Evolutionary conservation across 1,140 invertebrate genomes (phyloP), one percentile per base, ranked within the genome.

Genomic region (Holotrichia oblita): DNA sequence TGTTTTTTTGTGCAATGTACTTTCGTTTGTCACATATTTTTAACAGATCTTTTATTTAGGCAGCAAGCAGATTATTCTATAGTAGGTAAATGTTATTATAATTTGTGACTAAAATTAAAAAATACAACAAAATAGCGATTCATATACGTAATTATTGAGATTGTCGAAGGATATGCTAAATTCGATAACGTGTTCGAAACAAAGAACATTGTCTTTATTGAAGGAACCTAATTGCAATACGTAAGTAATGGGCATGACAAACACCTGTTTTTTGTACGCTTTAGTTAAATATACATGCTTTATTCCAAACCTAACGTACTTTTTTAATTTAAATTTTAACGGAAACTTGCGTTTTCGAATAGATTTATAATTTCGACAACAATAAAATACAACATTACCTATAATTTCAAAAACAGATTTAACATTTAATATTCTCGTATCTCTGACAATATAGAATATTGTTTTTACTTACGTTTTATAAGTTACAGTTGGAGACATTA

Each of bases 301-400:
- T 6, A n/a, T 2, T 34, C 27, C 4, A 55, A 48, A 12, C 9
- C 9, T 55, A 55, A 55, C 48, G 48, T 55, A n/a, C 4, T n/a
- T 55, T 55, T 55, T 55, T 48, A 48, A 55, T 55, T 55, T 55
- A 17, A 55, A 55, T 55, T 55, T 14, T 55, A 55, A 55, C 48
- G 14, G 48, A 55, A 55, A 55, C 14, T 12, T n/a, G 14, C 48
- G 4, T 55, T 55, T 55, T 55, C 3, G 14, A 2, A 34, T 34
- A 34, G 27, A 34, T 34, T 4, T 4, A 34, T 34, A 34, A 34
- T 34, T 4, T 34, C 4, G 27, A 1, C 27, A 34, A 2, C 27
- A 34, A n/a, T n/a, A n/a, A n/a, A n/a, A n/a, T 34, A 1, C 2
- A 1, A 34, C 27, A 34, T 34, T 34, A n/a, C n/a, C n/a, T n/a